These are phyloP conservation scores for Lagodon rhomboides DNA, from an alignment of 2,797 vertebrate species.

Conservation along the genomic window DNA sequence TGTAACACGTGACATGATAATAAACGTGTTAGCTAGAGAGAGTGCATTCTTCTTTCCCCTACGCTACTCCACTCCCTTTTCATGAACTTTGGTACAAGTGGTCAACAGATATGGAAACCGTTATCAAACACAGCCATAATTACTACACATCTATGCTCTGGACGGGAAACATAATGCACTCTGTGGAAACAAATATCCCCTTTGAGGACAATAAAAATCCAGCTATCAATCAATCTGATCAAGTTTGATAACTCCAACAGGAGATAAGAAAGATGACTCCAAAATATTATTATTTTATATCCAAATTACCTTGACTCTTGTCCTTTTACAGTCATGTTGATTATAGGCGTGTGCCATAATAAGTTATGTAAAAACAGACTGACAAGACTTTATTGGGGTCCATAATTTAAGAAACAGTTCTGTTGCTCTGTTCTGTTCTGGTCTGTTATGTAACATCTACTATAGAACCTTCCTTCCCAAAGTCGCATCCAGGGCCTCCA, in stretches of 20 bases:
- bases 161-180: neutral
- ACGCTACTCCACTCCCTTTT: neutral
- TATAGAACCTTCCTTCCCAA: no score
- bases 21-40: neutral
- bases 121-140: constrained; percentile 7
- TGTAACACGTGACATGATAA: constrained; percentile 10
- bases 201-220: neutral
- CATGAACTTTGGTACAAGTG: constrained; percentile 31
- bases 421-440: no score
- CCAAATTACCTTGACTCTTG: neutral
- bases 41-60: neutral
- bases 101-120: constrained; percentile 7
- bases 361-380: neutral
- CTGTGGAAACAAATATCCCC: neutral
- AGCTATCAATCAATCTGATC: neutral
- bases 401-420: neutral
- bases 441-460: neutral
- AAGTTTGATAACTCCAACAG: neutral
- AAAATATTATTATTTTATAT: constrained; percentile 1
- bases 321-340: neutral
- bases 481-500: no score
- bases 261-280: neutral
- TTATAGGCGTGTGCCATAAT: neutral
- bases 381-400: neutral
- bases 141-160: neutral